Evolutionary conservation across 1,140 invertebrate species (phyloP), one percentile per base, ranked within the genome.

Genomic region (Andrena cerasifolii): DNA sequence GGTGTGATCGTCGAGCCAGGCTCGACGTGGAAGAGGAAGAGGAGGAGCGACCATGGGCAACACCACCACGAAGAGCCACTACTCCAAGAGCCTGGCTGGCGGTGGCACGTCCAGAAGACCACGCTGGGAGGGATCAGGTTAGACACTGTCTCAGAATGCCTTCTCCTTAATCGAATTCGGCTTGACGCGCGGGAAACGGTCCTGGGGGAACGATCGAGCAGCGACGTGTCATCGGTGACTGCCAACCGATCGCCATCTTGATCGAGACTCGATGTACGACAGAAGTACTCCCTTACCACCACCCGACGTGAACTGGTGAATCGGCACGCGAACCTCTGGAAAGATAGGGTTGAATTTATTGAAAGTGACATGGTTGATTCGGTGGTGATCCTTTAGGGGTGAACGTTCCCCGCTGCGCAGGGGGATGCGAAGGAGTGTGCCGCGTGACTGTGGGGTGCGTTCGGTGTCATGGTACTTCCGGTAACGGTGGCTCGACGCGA

Each of bases 71-170:
- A 93, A 92, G 79, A 84, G 84, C 18, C 77, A 84, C 67, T 87
- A 87, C 66, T 75, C 81, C 18, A 89, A 82, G 72, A 81, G 76
- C 63, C 51, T 87, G 54, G 33, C 82, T 18, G 43, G 72, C 74
- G 72, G 81, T 62, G 79, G 85, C 54, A 74, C 66, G 63, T 75
- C 82, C 33, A 92, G 84, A 63, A 90, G 86, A 68, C 80, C 88
- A 45, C 90, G 89, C 62, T 92, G 91, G 91, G 89, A 89, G 68
- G 88, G 88, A 82, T 82, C 91, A 90, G 91, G 91, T 92, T 61
- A 92, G 66, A 84, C 70, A 65, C 31, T 18, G 43, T 26, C 33
- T 49, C 71, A 62, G 68, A 62, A 53, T 31, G 16, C 31, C 21
- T 47, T 68, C n/a, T n/a, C n/a, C n/a, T n/a, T n/a, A n/a, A n/a